Conservation (phyloP, 2,113 vertebrate species). For the Oreocharis arfaki region DNA sequence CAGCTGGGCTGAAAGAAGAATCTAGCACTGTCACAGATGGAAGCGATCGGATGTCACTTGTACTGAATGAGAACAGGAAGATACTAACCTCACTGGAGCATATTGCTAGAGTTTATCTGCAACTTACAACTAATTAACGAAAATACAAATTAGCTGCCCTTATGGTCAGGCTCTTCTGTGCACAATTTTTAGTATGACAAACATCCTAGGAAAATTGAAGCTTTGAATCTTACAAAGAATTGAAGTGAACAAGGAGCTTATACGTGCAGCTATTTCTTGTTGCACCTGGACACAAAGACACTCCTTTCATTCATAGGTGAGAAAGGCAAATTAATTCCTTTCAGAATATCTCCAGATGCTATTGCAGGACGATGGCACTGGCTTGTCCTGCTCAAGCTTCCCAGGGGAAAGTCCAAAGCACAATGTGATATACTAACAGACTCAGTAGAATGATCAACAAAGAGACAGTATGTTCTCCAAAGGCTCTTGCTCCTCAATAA, state of each 20-base stretch:
- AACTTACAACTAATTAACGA: background rate
- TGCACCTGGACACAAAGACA: background rate
- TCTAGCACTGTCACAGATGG: conserved; percentile 15
- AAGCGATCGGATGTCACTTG: conserved; percentile 29
- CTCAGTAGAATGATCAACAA: background rate
- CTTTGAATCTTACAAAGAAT: background rate
- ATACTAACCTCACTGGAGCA: background rate
- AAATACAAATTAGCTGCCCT: background rate
- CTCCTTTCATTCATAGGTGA: background rate
- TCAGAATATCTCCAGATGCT: background rate
- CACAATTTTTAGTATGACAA: background rate
- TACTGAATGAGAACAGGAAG: conserved; percentile 22
- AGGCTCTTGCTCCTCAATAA: background rate
- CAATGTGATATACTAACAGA: background rate
- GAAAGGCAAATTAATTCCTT: background rate
- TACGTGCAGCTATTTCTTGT: accelerated
- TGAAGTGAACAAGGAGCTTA: background rate
- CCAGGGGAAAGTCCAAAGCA: background rate
- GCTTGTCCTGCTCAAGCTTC: background rate
- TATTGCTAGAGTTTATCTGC: background rate
- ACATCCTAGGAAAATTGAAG: background rate
- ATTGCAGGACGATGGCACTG: background rate
- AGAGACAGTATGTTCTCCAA: background rate
- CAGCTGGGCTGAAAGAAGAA: conserved; percentile 14
- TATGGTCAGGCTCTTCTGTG: background rate